A percentile compares a stretch with the other conserved stretches of the same genome.
phyloP scores from a whole-genome alignment of 1,140 invertebrate species.

The Eulimnadia texana region DNA sequence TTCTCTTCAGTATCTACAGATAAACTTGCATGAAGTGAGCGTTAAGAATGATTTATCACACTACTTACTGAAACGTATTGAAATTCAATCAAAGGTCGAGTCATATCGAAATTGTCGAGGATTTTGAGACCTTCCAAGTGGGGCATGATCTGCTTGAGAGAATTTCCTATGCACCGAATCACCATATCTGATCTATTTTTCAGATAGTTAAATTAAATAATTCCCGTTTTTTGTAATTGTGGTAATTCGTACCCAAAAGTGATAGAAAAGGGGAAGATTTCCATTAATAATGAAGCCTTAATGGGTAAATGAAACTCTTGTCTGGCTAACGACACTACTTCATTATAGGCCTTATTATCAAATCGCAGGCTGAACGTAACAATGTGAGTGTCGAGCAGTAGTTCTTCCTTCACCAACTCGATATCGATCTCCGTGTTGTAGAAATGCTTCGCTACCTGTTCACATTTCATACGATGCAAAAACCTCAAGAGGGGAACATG shows the following conservation, averaged over 20 bases:
- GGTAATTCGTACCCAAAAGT: conserved; percentile 61
- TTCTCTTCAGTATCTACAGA: background rate
- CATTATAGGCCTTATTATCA: conserved; percentile 62
- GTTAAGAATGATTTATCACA: background rate
- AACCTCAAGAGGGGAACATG: background rate
- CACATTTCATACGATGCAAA: conserved; percentile 22
- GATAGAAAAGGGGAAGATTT: conserved; percentile 95
- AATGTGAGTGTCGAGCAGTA: conserved; percentile 77
- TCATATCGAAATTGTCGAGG: conserved; percentile 77
- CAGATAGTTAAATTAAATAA: conserved; percentile 1
- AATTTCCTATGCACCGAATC: conserved; percentile 76
- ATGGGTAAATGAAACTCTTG: conserved; percentile 76
- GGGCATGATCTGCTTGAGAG: conserved; percentile 76
- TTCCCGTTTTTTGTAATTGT: conserved; percentile 1
- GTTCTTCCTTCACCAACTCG: conserved; percentile 68
- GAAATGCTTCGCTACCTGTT: conserved; percentile 71
- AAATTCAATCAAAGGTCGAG: conserved; percentile 80
- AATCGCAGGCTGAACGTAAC: conserved; percentile 87
- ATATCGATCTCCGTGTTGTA: conserved; percentile 88
- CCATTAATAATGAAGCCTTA: conserved; percentile 75
- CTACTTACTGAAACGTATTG: conserved; percentile 78
- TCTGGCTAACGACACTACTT: conserved; percentile 51
- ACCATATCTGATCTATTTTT: conserved; percentile 60
- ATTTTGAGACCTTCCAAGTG: conserved; percentile 73
- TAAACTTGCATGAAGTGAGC: background rate